Conservation (phyloP, 2,888 invertebrate species). For the Oscheius sp. region DNA sequence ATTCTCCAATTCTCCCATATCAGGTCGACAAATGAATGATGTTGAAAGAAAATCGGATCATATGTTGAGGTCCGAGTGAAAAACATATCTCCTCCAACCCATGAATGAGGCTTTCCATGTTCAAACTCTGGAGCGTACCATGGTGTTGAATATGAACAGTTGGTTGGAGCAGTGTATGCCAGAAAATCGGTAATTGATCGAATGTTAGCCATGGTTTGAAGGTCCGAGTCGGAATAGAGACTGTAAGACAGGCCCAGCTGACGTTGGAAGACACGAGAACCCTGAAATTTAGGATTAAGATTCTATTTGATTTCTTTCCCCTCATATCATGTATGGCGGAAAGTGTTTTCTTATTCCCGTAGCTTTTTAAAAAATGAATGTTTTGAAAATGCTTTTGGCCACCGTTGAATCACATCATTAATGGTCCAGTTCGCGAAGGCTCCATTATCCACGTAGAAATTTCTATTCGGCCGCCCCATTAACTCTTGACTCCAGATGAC, state of each 20-base stretch:
- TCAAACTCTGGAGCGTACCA: slow-evolving; percentile 48
- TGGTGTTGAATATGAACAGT: not conserved
- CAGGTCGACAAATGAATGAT: slow-evolving; percentile 71
- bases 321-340: no score
- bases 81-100: slow-evolving; percentile 52
- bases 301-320: no score
- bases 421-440: slow-evolving; percentile 60
- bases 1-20: slow-evolving; percentile 69
- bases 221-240: not conserved
- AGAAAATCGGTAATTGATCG: not conserved
- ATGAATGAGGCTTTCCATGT: slow-evolving; percentile 63
- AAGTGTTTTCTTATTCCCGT: no score
- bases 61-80: slow-evolving; percentile 62
- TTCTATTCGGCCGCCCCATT: slow-evolving; percentile 28
- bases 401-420: slow-evolving; percentile 26
- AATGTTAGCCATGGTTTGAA: not conserved
- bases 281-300: slow-evolving; percentile 6
- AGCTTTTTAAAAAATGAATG: no score
- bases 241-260: not conserved
- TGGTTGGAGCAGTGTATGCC: slow-evolving; percentile 7
- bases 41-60: slow-evolving; percentile 71
- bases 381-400: no score
- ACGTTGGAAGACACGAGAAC: not conserved
- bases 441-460: slow-evolving; percentile 44
- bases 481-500: slow-evolving; percentile 10